Evolutionary conservation across 2,888 invertebrate species (phyloP).

Genomic region (Embidobia sp.): DNA sequence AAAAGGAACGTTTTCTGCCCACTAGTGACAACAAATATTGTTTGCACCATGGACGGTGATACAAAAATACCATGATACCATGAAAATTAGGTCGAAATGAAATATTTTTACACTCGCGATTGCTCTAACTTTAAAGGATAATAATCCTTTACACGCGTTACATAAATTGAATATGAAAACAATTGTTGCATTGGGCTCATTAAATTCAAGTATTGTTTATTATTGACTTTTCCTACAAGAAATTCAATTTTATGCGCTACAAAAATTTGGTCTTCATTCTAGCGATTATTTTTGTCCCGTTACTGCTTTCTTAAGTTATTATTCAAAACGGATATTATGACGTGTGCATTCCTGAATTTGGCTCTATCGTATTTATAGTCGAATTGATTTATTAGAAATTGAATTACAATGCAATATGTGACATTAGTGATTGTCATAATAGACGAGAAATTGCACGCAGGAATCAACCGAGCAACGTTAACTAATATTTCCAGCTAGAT

Average conservation of each 20-base stretch:
- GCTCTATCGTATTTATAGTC: conserved; percentile 15
- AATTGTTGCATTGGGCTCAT: too few species aligned
- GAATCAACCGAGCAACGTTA: conserved; percentile 19
- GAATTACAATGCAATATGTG: conserved; percentile 37
- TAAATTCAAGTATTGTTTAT: too few species aligned
- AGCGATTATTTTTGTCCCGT: neutral
- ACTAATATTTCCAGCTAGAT: conserved; percentile 27
- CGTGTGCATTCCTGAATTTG: neutral
- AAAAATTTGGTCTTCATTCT: neutral
- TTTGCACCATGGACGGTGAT: too few species aligned
- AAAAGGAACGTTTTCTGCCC: too few species aligned
- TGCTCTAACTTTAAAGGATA: too few species aligned
- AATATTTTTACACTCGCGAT: too few species aligned
- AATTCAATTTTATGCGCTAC: too few species aligned
- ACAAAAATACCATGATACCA: too few species aligned
- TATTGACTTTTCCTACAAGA: neutral
- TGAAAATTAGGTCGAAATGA: too few species aligned
- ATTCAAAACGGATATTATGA: conserved; percentile 8
- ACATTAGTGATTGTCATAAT: conserved; percentile 47
- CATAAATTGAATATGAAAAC: too few species aligned
- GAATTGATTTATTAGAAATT: conserved; percentile 51
- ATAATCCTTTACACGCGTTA: too few species aligned
- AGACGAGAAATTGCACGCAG: conserved; percentile 25
- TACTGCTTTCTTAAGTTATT: conserved; percentile 10
- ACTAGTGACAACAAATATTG: too few species aligned